Evolutionary conservation across 2,113 vertebrate species (phyloP).

Genomic region (Natator depressus): DNA sequence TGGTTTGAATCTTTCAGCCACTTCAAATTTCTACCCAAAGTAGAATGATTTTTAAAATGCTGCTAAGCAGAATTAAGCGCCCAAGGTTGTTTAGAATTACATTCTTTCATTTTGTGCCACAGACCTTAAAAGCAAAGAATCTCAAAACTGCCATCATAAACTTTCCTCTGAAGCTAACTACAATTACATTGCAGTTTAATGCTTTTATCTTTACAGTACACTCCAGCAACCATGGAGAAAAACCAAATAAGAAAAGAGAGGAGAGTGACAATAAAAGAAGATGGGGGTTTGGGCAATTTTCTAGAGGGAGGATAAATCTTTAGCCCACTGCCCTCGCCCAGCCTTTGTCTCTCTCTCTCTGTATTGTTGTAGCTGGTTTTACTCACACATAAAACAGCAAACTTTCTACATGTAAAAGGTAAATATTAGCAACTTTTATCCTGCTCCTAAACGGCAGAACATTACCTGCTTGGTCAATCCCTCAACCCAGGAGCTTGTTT

Average conservation of each 20-base stretch:
- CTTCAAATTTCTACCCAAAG: background rate
- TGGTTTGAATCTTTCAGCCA: background rate
- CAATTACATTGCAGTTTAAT: constrained; percentile 29
- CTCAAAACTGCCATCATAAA: constrained; percentile 18
- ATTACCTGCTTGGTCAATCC: background rate
- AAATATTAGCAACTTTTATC: background rate
- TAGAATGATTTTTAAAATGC: constrained; percentile 1
- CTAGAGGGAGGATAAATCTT: background rate
- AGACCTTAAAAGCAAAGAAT: constrained; percentile 28
- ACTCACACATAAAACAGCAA: background rate
- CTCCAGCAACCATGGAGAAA: background rate
- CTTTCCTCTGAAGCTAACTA: constrained; percentile 15
- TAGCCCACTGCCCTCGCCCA: background rate
- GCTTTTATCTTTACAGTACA: constrained; percentile 23
- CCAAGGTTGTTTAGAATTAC: background rate
- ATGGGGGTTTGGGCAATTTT: background rate
- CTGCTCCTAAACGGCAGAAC: background rate
- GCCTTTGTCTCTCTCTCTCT: background rate
- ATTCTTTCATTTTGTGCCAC: constrained; percentile 39
- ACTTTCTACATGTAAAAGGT: background rate
- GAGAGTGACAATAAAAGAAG: background rate
- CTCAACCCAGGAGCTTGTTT: background rate
- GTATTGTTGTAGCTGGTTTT: background rate
- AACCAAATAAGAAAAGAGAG: background rate
- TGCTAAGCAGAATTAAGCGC: constrained; percentile 34